Evolutionary conservation across 2,888 invertebrate species (phyloP).

Genomic region (Tuta absoluta): DNA sequence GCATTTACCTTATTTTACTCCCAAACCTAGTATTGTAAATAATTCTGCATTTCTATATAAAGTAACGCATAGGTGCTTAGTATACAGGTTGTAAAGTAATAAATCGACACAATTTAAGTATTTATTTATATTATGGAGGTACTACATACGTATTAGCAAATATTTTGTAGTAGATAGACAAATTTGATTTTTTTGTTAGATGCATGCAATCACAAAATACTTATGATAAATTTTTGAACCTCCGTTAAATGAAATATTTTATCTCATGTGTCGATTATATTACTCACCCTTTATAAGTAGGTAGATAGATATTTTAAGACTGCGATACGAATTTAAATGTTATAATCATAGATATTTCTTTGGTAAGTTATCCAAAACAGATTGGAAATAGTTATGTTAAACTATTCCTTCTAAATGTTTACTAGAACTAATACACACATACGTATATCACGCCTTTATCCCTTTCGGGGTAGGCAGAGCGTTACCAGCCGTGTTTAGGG

Average conservation of each 20-base stretch:
- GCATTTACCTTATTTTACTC: not conserved
- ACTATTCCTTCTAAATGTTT: too few relatives aligned
- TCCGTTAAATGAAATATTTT: too few relatives aligned
- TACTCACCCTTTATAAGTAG: constrained; percentile 46
- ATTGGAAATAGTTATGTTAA: not conserved
- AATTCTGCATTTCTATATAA: not conserved
- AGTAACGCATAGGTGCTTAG: constrained; percentile 19
- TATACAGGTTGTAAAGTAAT: not conserved
- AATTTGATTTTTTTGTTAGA: too few relatives aligned
- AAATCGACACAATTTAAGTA: not conserved
- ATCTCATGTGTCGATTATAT: not conserved
- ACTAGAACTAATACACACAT: too few relatives aligned
- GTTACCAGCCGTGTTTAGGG: too few relatives aligned
- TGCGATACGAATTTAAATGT: constrained; percentile 76
- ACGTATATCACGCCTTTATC: too few relatives aligned
- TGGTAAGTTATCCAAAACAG: constrained; percentile 3
- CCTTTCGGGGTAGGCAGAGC: too few relatives aligned
- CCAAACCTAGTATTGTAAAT: constrained; percentile 1
- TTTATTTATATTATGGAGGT: too few relatives aligned
- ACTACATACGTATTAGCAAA: too few relatives aligned
- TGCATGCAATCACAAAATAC: too few relatives aligned
- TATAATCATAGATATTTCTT: not conserved
- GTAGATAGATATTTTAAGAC: constrained; percentile 69
- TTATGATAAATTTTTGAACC: too few relatives aligned
- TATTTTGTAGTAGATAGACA: too few relatives aligned